Base-by-base conservation (phyloP, 2,888 invertebrate genomes). In the Hipparchia semele region DNA sequence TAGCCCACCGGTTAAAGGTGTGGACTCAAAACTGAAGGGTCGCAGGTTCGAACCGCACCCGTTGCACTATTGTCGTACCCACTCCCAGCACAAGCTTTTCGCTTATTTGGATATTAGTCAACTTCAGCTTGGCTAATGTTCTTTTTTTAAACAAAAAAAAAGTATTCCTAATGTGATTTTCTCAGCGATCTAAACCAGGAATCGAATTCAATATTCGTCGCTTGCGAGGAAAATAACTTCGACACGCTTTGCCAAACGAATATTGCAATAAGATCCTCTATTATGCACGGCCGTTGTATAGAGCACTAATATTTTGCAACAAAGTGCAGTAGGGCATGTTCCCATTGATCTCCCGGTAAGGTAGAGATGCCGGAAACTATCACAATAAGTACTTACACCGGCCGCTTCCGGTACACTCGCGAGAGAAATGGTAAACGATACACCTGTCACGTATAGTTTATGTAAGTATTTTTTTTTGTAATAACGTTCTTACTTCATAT, bases 321-420 rank as follows among this genome's bases (percentile, higher is more conserved):
- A 73, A 62, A 70, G 73, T 70, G 71, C 66, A 73, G 33, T 70
- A 62, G 77, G 72, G 70, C 75, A 75, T 74, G 72, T 68, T 72
- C 72, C 68, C 80, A 87, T 89, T 90, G 86, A 85, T 87, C 87
- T 86, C 82, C 76, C 79, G 80, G 80, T 81, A 76, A 79, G 77
- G 80, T 78, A 80, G 84, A 82, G 84, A 84, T 88, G 86, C 83
- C 92, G 92, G 93, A 93, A 91, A 91, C 82, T 84, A 83, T 82
- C 84, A 90, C 90, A 92, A 90, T 87, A 83, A 84, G 84, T 83
- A 83, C 86, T 86, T 84, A 84, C 87, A 83, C 83, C 79, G 79
- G 76, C 75, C 81, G 79, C 84, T 91, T 94, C 93, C 93, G 92
- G 90, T 92, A 92, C 88, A 79, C 80, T 82, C 84, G 79, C 8